phyloP scores from a whole-genome alignment of 2,113 vertebrate species.

The Peromyscus leucopus region DNA sequence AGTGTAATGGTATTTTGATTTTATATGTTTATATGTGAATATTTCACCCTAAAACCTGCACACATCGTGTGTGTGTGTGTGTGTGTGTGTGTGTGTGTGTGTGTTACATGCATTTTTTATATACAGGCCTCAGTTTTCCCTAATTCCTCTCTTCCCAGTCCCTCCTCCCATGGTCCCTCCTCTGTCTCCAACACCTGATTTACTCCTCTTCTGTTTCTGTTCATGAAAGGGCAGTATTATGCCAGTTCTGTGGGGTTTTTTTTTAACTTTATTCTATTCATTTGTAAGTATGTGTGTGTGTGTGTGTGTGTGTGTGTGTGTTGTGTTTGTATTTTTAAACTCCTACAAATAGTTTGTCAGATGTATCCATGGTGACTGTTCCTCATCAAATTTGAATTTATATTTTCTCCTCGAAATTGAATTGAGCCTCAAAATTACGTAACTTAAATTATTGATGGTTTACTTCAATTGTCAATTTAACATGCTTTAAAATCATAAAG shows the following conservation, averaged over 20 bases:
- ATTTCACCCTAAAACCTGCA: no score
- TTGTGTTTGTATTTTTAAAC: not conserved
- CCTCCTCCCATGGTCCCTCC: no score
- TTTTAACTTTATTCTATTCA: not conserved
- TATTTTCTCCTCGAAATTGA: not conserved
- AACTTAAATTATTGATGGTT: not conserved
- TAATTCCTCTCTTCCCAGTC: no score
- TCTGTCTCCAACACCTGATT: no score
- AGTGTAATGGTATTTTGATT: not conserved
- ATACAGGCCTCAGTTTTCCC: no score
- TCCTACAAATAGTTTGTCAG: not conserved
- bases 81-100: no score
- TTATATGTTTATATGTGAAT: not conserved
- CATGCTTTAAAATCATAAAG: not conserved
- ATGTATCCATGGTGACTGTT: not conserved
- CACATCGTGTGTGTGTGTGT: not conserved
- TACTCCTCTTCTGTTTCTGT: no score
- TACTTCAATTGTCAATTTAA: not conserved
- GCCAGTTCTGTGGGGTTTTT: not conserved
- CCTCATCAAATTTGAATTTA: not conserved
- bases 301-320: not conserved
- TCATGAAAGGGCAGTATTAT: no score
- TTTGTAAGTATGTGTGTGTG: not conserved
- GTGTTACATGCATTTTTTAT: no score
- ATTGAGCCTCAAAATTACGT: not conserved